Conservation (phyloP, 2,797 vertebrate genomes). For the Danio kyathit region DNA sequence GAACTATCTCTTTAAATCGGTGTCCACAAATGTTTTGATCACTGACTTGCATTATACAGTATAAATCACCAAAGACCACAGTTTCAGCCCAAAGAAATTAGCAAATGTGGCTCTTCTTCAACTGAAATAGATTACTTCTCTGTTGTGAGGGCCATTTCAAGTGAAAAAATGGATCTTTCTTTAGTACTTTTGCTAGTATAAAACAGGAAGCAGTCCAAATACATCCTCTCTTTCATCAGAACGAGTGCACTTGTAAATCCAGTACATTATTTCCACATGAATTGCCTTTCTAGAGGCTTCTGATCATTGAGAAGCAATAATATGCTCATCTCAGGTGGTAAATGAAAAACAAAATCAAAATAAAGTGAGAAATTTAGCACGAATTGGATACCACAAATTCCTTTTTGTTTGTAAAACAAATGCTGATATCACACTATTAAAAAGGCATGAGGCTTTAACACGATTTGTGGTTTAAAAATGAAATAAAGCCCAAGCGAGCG, state of each 20-base stretch:
- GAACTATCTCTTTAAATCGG: too few species aligned
- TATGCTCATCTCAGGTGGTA: background rate
- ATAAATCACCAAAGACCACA: too few species aligned
- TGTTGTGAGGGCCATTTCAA: too few species aligned
- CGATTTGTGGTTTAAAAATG: slow-evolving; percentile 46
- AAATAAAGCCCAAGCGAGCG: slow-evolving; percentile 29
- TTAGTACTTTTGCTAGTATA: background rate
- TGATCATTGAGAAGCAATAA: slow-evolving; percentile 11
- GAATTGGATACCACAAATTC: slow-evolving; percentile 13
- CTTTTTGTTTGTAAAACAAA: slow-evolving; percentile 46
- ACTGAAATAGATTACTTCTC: too few species aligned
- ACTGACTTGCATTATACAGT: too few species aligned
- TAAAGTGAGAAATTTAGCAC: slow-evolving; percentile 12
- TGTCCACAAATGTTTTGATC: too few species aligned
- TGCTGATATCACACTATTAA: slow-evolving; percentile 44
- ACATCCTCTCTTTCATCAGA: background rate
- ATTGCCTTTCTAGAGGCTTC: slow-evolving; percentile 46
- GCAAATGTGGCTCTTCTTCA: too few species aligned
- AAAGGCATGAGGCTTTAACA: slow-evolving; percentile 37
- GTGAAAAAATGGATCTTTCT: background rate
- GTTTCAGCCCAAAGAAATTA: too few species aligned
- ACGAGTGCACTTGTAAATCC: background rate
- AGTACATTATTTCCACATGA: slow-evolving; percentile 36
- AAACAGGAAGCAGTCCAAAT: background rate
- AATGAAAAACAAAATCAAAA: background rate